Conservation (phyloP, 2,797 vertebrate genomes). For the Peromyscus eremicus region DNA sequence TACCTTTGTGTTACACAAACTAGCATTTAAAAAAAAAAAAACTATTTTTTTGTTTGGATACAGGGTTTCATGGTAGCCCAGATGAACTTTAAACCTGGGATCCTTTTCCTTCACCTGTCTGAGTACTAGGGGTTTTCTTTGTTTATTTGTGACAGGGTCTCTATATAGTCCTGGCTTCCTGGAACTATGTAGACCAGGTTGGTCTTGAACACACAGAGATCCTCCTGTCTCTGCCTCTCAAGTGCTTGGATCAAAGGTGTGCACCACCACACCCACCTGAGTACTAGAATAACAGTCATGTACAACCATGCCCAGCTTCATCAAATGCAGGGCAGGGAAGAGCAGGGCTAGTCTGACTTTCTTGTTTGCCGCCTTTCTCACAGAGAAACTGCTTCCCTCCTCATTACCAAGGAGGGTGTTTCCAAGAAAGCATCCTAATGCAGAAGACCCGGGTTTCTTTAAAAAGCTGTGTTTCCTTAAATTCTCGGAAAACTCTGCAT, state of each 20-base stretch:
- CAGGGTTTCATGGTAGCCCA: neutral
- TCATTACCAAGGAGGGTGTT: neutral
- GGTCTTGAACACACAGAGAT: neutral
- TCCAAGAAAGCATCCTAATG: neutral
- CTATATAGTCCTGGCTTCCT: neutral
- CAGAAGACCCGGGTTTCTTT: neutral
- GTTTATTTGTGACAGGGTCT: neutral
- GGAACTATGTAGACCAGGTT: neutral
- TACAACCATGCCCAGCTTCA: neutral
- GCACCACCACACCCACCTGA: neutral
- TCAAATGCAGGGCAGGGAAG: no score
- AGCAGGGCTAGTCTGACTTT: neutral
- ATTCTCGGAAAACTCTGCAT: neutral
- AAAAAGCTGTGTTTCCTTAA: neutral
- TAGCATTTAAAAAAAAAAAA: neutral
- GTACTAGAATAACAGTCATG: neutral
- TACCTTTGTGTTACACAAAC: neutral
- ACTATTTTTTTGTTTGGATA: neutral
- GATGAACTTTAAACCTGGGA: neutral
- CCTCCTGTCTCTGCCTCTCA: neutral
- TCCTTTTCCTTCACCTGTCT: neutral
- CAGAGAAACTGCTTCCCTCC: neutral
- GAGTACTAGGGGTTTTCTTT: neutral
- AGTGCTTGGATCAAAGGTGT: neutral
- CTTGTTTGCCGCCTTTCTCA: neutral